Evolutionary conservation across 2,113 vertebrate species (phyloP).

Genomic region (Cyrtonyx montezumae): DNA sequence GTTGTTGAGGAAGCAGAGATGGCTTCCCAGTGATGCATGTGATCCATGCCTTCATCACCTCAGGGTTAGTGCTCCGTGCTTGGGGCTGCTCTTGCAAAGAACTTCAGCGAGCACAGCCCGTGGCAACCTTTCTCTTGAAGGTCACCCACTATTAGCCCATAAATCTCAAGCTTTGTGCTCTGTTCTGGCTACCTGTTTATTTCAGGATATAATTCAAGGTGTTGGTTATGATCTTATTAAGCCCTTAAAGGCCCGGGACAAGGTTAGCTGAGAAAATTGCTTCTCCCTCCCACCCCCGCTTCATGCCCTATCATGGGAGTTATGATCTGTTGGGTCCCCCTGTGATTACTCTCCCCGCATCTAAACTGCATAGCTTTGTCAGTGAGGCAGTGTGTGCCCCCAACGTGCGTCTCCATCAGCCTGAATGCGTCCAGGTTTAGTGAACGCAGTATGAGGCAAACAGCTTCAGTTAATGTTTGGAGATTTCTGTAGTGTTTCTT

Average conservation of each 20-base stretch:
- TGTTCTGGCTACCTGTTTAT: slow-evolving; percentile 58
- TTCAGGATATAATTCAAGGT: slow-evolving; percentile 65
- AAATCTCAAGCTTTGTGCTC: slow-evolving; percentile 42
- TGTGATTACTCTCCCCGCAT: slow-evolving; percentile 16
- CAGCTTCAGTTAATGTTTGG: neutral
- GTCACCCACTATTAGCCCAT: slow-evolving; percentile 50
- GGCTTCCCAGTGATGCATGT: slow-evolving; percentile 19
- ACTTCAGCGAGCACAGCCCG: neutral
- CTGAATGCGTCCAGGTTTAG: neutral
- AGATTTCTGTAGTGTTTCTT: neutral
- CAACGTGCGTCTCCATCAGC: accelerated
- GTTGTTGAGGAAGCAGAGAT: neutral
- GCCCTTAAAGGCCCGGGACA: slow-evolving; percentile 24
- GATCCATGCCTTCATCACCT: neutral
- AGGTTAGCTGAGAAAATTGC: slow-evolving; percentile 68
- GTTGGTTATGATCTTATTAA: slow-evolving; percentile 60
- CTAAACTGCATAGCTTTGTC: neutral
- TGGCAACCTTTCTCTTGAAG: slow-evolving; percentile 52
- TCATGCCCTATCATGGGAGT: neutral
- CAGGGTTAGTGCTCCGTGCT: neutral
- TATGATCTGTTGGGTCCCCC: slow-evolving; percentile 27
- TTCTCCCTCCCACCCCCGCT: neutral
- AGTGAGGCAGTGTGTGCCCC: neutral
- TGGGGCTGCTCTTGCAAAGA: neutral
- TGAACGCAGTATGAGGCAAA: neutral